phyloP scores from a whole-genome alignment of 1,140 invertebrate species.

The Drosophila biarmipes region DNA sequence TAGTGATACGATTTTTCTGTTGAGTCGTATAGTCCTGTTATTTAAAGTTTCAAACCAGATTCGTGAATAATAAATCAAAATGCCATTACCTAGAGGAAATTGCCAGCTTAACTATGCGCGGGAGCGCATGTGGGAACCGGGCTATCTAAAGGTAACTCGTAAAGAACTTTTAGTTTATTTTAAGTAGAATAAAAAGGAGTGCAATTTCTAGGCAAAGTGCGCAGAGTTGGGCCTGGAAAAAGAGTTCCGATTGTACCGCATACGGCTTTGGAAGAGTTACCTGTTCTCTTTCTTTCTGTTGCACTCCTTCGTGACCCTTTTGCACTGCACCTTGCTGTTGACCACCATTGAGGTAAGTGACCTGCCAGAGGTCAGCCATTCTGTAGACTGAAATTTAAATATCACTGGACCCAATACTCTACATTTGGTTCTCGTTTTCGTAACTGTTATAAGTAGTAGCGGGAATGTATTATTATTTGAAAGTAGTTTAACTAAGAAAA shows the following conservation, averaged over 20 bases:
- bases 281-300: slow-evolving; percentile 30
- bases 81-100: neutral
- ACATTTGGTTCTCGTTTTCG: too few species aligned
- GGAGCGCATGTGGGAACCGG: slow-evolving; percentile 24
- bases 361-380: neutral
- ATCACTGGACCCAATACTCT: neutral
- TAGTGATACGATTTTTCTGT: too few species aligned
- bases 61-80: neutral
- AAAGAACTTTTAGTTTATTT: too few species aligned
- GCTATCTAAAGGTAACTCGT: slow-evolving; percentile 35
- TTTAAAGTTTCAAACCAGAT: neutral
- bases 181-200: neutral
- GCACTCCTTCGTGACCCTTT: neutral
- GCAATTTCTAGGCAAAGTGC: slow-evolving; percentile 34
- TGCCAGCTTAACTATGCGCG: slow-evolving; percentile 1
- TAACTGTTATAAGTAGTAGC: too few species aligned
- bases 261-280: slow-evolving; percentile 23
- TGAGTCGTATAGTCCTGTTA: too few species aligned
- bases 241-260: slow-evolving; percentile 29
- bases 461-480: too few species aligned
- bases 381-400: neutral
- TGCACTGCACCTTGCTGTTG: slow-evolving; percentile 23
- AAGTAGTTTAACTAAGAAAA: neutral
- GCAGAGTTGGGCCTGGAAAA: slow-evolving; percentile 24
- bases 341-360: slow-evolving; percentile 17